Evolutionary conservation across 2,113 vertebrate species (phyloP), one percentile per base, ranked within the genome.

Genomic region (Chelonoidis abingdonii): DNA sequence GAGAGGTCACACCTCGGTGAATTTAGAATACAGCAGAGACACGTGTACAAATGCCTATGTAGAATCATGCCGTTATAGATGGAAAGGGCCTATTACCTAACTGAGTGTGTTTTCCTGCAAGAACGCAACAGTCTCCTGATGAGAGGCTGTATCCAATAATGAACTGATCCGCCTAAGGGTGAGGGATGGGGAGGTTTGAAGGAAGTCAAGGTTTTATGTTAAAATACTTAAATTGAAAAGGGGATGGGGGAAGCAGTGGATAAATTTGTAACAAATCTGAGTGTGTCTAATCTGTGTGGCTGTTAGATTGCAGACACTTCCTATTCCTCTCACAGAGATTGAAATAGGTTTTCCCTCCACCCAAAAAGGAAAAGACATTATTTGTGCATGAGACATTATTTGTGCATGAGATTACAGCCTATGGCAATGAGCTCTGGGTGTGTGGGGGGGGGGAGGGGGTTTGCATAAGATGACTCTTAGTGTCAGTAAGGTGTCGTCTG

Each of bases 311-410:
- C 44, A 89, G 81, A 6, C 56, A n/a, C 65, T 11, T 95, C 76
- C 3, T 22, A 10, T 21, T 76, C 65, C 83, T 83, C 86, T 86
- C 38, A 27, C 93, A 69, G 80, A 86, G 17, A 29, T 49, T 72
- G 4, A n/a, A 72, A 72, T 38, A 86, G 80, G 57, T 31, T 35
- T 92, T 69, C 80, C 5, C 80, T 88, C 91, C 79, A 80, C 79
- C 59, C 86, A 44, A n/a, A 91, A 93, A 59, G 84, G 76, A 84
- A 84, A 87, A 80, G 84, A 54, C 69, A 78, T 80, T 69, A 12
- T 95, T 94, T 92, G 49, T 93, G 81, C 19, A 19, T 72, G 85
- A 81, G 80, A 49, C 69, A 78, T 80, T 69, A 12, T 95, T 94
- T 92, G 49, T 93, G 81, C 19, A 19, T 72, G 85, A 81, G 80